A percentile compares a stretch with the other conserved stretches of the same genome.
Conservation (phyloP, 2,797 vertebrate genomes). For the Oreochromis grahami region DNA sequence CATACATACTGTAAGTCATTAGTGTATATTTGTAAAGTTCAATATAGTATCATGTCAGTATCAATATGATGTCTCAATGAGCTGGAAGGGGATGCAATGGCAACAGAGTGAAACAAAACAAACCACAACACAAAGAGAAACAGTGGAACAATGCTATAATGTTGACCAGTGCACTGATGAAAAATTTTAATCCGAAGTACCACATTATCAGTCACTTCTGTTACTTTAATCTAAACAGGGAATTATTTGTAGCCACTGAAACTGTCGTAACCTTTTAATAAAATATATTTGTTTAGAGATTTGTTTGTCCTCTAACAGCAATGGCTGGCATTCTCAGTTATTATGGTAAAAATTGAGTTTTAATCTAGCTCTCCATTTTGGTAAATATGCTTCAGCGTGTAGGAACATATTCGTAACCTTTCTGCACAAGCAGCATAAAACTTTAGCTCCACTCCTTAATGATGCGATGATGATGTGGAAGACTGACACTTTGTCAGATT, state of each 20-base stretch:
- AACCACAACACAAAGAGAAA: background rate
- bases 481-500: slow-evolving; percentile 76
- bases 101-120: background rate
- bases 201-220: background rate
- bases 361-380: background rate
- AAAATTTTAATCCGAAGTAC: background rate
- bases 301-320: background rate
- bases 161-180: background rate
- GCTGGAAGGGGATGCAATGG: background rate
- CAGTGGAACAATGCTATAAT: background rate
- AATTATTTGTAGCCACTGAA: background rate
- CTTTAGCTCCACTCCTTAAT: slow-evolving; percentile 53
- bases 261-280: background rate
- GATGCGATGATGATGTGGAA: slow-evolving; percentile 70
- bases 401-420: slow-evolving; percentile 35
- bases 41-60: background rate
- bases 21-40: background rate
- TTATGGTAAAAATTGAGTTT: background rate
- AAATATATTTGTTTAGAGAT: background rate
- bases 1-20: background rate
- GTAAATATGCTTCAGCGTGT: slow-evolving; percentile 10
- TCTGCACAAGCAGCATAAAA: slow-evolving; percentile 66
- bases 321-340: background rate
- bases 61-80: background rate
- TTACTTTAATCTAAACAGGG: background rate